These are phyloP conservation scores for Meriones unguiculatus DNA, from an alignment of 2,113 vertebrate species.

Conservation along the genomic window DNA sequence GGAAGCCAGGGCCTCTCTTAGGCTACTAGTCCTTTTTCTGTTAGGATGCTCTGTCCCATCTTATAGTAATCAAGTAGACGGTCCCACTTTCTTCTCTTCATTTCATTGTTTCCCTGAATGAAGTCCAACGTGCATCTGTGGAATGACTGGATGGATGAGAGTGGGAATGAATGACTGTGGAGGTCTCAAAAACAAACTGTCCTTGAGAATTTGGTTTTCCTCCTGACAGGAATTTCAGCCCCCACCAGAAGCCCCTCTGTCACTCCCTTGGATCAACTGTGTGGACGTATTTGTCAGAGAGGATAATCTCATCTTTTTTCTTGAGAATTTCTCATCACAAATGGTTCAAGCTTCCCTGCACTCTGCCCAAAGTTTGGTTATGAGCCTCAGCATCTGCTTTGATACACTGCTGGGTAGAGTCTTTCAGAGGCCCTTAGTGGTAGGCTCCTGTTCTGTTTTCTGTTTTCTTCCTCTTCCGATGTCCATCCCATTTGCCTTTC, in stretches of 20 bases:
- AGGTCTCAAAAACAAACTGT: background rate
- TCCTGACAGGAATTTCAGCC: background rate
- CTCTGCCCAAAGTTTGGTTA: no score
- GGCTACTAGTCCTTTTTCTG: background rate
- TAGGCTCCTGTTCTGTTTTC: no score
- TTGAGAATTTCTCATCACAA: conserved; percentile 49
- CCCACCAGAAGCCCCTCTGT: background rate
- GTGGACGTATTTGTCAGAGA: conserved; percentile 2
- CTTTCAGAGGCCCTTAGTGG: no score
- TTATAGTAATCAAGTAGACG: background rate
- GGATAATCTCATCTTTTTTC: conserved; percentile 24
- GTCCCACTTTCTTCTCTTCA: background rate
- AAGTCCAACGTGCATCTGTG: background rate
- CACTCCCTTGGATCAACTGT: background rate
- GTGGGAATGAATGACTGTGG: background rate
- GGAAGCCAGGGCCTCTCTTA: background rate
- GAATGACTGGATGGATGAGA: background rate
- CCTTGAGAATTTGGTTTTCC: background rate
- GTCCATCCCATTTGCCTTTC: no score
- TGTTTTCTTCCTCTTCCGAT: no score
- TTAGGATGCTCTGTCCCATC: background rate
- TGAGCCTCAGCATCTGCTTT: no score
- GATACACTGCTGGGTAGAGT: no score
- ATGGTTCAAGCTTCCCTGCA: no score
- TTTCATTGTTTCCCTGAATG: background rate